Percentiles rank a stretch among this genome's conserved stretches.
Conservation (phyloP, 92 coral and sea anemone genomes). For the Phymanthus crucifer region DNA sequence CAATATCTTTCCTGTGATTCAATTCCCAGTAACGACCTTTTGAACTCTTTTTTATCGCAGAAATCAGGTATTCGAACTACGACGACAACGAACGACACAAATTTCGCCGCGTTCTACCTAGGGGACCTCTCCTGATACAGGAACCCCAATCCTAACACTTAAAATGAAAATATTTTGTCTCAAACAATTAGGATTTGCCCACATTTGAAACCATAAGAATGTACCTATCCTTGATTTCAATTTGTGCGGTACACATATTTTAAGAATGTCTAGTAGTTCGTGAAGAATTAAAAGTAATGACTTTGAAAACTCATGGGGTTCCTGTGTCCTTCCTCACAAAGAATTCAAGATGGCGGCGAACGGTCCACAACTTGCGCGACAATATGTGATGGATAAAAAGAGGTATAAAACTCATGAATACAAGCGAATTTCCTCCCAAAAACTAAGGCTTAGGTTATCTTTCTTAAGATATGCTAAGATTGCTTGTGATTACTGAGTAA, state of each 20-base stretch:
- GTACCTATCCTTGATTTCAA: not conserved
- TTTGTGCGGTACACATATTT: not conserved
- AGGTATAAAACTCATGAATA: constrained; percentile 51
- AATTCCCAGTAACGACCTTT: not conserved
- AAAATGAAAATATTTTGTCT: not conserved
- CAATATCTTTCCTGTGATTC: not conserved
- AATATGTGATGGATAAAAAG: constrained; percentile 85
- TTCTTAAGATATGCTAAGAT: not conserved
- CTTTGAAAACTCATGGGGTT: not conserved
- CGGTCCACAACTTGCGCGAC: constrained; percentile 63
- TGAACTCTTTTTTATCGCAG: not conserved
- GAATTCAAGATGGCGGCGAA: constrained; percentile 81
- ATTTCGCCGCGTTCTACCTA: not conserved
- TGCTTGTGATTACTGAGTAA: too few relatives aligned
- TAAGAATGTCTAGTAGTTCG: not conserved
- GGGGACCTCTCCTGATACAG: not conserved
- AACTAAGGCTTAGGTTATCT: not conserved
- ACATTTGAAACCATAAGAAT: not conserved
- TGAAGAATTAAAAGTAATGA: not conserved
- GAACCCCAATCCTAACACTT: not conserved
- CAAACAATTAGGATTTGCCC: not conserved
- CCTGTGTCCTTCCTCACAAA: not conserved
- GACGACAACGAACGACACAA: not conserved
- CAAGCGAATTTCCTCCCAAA: not conserved
- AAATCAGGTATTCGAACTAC: not conserved